Conservation (phyloP, 2,888 invertebrate genomes). For the Lycia hirtaria region DNA sequence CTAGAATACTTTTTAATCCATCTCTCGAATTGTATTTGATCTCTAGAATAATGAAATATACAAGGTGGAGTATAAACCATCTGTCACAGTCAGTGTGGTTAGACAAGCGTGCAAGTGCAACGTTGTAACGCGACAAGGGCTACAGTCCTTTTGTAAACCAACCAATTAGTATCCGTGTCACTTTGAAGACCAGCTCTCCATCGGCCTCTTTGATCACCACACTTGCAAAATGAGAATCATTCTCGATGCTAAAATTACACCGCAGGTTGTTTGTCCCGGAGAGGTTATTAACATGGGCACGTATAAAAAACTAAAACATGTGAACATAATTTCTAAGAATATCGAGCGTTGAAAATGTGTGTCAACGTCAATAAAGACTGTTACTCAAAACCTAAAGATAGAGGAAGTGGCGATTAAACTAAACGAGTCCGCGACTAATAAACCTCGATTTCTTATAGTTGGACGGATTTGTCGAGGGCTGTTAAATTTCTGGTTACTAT, state of each 20-base stretch:
- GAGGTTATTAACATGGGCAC: conserved; percentile 72
- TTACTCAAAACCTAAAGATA: conserved; percentile 60
- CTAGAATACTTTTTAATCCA: not conserved
- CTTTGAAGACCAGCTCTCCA: conserved; percentile 60
- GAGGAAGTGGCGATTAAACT: conserved; percentile 67
- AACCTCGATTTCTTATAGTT: conserved; percentile 56
- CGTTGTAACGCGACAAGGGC: conserved; percentile 50
- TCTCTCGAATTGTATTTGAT: not conserved
- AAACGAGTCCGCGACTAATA: conserved; percentile 59
- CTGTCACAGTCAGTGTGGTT: conserved; percentile 45
- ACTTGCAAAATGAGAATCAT: conserved; percentile 69
- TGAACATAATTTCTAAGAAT: conserved; percentile 62
- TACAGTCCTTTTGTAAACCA: conserved; percentile 64
- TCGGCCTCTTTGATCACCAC: conserved; percentile 71
- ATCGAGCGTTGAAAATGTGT: conserved; percentile 59
- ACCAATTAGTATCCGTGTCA: conserved; percentile 76
- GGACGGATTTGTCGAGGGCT: conserved; percentile 43
- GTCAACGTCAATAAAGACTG: conserved; percentile 63
- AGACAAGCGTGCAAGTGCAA: conserved; percentile 47
- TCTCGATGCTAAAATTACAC: conserved; percentile 69
- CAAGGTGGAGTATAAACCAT: conserved; percentile 29
- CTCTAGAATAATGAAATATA: conserved; percentile 2
- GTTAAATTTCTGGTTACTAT: conserved; percentile 34
- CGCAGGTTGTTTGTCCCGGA: conserved; percentile 53
- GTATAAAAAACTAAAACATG: conserved; percentile 45